phyloP scores from a whole-genome alignment of 2,113 vertebrate genomes.

The Bagarius yarrelli region DNA sequence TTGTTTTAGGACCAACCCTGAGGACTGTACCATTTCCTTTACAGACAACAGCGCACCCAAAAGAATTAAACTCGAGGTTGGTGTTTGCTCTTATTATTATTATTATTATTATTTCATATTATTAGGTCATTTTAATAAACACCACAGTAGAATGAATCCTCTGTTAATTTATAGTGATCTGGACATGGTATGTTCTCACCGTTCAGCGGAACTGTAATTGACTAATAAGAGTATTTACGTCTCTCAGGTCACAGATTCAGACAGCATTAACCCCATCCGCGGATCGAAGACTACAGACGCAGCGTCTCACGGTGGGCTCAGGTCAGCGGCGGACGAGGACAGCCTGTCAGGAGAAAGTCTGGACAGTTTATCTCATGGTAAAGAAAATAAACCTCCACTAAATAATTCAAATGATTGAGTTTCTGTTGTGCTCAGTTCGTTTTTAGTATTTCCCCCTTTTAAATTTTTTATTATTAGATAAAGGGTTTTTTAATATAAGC shows the following conservation, averaged over 20 bases:
- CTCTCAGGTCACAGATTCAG: conserved; percentile 58
- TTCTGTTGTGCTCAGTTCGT: not conserved
- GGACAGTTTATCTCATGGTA: conserved; percentile 85
- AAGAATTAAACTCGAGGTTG: conserved; percentile 87
- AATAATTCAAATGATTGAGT: not conserved
- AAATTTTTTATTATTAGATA: no score
- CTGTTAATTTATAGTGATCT: not conserved
- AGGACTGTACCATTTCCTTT: conserved; percentile 60
- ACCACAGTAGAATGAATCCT: no score
- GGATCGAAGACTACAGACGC: conserved; percentile 61
- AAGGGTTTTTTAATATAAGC: not conserved
- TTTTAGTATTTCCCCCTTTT: no score
- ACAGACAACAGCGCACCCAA: conserved; percentile 66
- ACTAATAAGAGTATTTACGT: conserved; percentile 1
- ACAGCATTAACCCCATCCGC: conserved; percentile 53
- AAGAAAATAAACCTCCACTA: conserved; percentile 51
- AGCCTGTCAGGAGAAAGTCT: conserved; percentile 85
- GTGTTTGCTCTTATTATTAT: conserved; percentile 28
- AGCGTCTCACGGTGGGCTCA: conserved; percentile 61
- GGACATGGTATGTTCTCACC: not conserved
- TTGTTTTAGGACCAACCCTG: conserved; percentile 73
- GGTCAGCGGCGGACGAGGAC: conserved; percentile 79
- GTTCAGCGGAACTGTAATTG: not conserved
- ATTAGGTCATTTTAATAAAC: not conserved
- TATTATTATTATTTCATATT: not conserved